Percentiles rank a stretch among this genome's conserved stretches.
Evolutionary conservation across 2,888 invertebrate species (phyloP).

Genomic region (Platycheirus rosarum): DNA sequence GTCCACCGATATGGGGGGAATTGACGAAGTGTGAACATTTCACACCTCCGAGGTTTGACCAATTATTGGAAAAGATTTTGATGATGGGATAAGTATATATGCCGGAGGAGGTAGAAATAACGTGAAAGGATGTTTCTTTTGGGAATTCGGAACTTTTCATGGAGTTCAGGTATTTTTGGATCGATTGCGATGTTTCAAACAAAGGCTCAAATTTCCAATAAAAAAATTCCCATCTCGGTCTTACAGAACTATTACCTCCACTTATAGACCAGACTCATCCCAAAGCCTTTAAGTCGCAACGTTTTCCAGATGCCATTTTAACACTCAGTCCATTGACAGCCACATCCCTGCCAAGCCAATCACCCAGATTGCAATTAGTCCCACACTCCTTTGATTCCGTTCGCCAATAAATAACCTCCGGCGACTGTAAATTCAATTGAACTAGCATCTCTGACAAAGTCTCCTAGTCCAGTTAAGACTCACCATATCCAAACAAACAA

Average conservation of each 20-base stretch:
- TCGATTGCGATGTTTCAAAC: no score
- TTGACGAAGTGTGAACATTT: constrained; percentile 71
- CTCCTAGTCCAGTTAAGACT: constrained; percentile 56
- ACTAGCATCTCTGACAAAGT: constrained; percentile 9
- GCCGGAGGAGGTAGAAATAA: constrained; percentile 25
- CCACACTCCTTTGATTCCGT: constrained; percentile 37
- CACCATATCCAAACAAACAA: constrained; percentile 25
- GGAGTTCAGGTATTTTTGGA: neutral
- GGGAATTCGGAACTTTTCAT: constrained; percentile 13
- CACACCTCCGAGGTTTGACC: constrained; percentile 70
- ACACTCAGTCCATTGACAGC: constrained; percentile 15
- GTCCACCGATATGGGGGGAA: constrained; percentile 13
- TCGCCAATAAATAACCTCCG: constrained; percentile 63
- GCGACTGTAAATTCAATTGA: constrained; percentile 61
- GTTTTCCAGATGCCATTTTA: constrained; percentile 13
- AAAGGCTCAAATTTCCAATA: no score
- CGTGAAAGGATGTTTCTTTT: constrained; percentile 45
- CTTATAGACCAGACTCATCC: no score
- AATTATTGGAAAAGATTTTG: constrained; percentile 64
- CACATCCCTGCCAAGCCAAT: neutral
- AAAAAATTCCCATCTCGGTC: no score
- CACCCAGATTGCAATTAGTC: constrained; percentile 50
- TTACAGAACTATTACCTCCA: no score
- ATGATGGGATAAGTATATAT: constrained; percentile 42
- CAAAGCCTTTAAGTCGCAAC: neutral